A percentile compares a stretch with the other conserved stretches of the same genome.
These are phyloP conservation scores for Echeneis naucrates DNA, from an alignment of 2,797 vertebrate species.

Conservation along the genomic window DNA sequence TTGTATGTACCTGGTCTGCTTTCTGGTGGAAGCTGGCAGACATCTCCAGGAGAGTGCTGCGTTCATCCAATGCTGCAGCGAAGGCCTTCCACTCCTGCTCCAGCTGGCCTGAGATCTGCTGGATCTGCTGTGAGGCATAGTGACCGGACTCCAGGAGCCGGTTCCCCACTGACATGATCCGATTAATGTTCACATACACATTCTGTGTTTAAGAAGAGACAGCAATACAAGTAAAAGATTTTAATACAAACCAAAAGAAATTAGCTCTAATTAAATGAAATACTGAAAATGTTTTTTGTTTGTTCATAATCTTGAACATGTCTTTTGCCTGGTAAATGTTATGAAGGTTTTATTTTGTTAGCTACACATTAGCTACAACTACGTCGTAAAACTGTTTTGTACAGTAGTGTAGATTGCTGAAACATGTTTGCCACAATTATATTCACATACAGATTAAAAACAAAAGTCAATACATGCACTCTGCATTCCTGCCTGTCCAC, in stretches of 20 bases:
- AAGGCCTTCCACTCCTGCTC: conserved; percentile 99
- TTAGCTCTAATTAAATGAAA: neutral
- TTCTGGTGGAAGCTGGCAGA: conserved; percentile 98
- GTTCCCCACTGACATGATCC: conserved; percentile 98
- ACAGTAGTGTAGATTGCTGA: conserved; percentile 27
- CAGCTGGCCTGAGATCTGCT: conserved; percentile 96
- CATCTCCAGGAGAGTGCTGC: conserved; percentile 98
- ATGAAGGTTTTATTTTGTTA: conserved; percentile 12
- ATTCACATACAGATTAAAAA: conserved; percentile 4
- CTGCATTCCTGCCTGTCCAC: neutral
- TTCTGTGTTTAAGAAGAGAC: conserved; percentile 83
- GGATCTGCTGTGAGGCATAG: conserved; percentile 98
- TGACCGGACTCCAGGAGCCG: conserved; percentile 97
- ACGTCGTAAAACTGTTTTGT: conserved; percentile 9
- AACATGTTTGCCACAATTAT: conserved; percentile 28
- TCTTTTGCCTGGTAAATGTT: conserved; percentile 4
- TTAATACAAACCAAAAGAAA: neutral
- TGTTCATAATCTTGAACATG: neutral
- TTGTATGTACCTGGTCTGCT: conserved; percentile 93
- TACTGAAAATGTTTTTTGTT: neutral
- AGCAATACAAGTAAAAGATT: neutral
- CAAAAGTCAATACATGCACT: conserved; percentile 12
- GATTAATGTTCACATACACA: conserved; percentile 99
- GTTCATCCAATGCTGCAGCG: conserved; percentile 96
- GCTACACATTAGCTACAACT: conserved; percentile 14